These are phyloP conservation scores for Holacanthella duospinosa DNA, from an alignment of 2,888 invertebrate genomes.

Conservation along the genomic window DNA sequence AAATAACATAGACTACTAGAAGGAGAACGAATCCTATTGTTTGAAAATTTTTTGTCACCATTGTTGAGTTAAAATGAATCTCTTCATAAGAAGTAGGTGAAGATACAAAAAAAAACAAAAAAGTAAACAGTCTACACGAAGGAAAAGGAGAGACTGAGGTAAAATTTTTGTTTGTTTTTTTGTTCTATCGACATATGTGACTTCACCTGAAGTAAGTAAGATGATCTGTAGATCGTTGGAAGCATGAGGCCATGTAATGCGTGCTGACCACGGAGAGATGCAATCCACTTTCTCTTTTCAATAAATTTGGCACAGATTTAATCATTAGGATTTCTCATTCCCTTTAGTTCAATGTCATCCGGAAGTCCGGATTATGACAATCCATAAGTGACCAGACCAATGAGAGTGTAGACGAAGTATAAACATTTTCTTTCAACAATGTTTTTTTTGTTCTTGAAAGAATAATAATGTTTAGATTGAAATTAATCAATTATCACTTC, in stretches of 20 bases:
- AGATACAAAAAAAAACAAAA: no score
- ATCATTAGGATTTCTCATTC: background rate
- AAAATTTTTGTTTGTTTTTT: background rate
- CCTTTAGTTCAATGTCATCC: background rate
- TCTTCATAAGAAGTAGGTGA: constrained; percentile 3
- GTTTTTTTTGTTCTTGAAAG: no score
- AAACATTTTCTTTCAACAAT: no score
- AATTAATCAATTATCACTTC: no score
- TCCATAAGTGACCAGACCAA: no score
- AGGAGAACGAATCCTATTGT: background rate
- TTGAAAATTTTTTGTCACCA: background rate
- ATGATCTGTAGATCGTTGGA: background rate
- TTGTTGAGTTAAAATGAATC: background rate
- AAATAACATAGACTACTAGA: background rate
- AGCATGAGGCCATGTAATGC: no score
- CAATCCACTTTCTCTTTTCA: background rate
- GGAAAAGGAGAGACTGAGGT: background rate
- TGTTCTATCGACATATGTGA: background rate
- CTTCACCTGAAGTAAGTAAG: background rate
- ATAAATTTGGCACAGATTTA: background rate
- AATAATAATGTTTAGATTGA: no score
- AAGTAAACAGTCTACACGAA: background rate
- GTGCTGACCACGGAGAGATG: background rate
- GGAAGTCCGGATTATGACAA: constrained; percentile 2
- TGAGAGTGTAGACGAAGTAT: no score